phyloP scores from a whole-genome alignment of 37 sponge, comb jelly and placozoan species.

The Axinella damicornis region DNA sequence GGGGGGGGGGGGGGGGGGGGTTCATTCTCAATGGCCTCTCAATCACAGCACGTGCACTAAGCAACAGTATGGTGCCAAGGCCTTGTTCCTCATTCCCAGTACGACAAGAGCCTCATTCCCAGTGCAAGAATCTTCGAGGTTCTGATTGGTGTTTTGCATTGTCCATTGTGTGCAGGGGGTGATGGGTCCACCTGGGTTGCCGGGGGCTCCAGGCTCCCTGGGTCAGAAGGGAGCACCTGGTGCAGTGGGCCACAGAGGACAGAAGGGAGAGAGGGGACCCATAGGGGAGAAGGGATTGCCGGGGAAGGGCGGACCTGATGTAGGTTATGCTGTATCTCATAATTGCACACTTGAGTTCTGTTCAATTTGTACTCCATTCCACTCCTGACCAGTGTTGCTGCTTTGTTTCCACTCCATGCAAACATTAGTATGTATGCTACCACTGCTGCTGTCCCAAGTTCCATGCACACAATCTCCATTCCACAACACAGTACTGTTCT shows the following conservation, averaged over 20 bases:
- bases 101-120: neutral
- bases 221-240: slow-evolving; percentile 36
- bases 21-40: too few relatives aligned
- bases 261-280: slow-evolving; percentile 14
- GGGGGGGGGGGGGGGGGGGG: too few relatives aligned
- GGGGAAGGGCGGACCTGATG: slow-evolving; percentile 16
- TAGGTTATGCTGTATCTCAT: neutral
- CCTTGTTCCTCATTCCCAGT: too few relatives aligned
- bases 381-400: too few relatives aligned
- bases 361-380: neutral
- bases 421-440: too few relatives aligned
- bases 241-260: slow-evolving; percentile 6
- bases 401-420: too few relatives aligned
- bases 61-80: too few relatives aligned
- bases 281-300: slow-evolving; percentile 24
- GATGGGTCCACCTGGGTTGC: slow-evolving; percentile 35
- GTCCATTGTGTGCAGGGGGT: slow-evolving; percentile 17
- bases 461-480: neutral
- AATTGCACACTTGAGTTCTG: too few relatives aligned
- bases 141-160: neutral
- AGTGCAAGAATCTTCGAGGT: neutral
- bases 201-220: slow-evolving; percentile 20
- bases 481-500: too few relatives aligned
- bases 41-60: too few relatives aligned
- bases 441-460: too few relatives aligned